A percentile compares a stretch with the other conserved stretches of the same genome.
These are phyloP conservation scores for Todiramphus chloris DNA, from an alignment of 2,113 vertebrate genomes.

Conservation along the genomic window DNA sequence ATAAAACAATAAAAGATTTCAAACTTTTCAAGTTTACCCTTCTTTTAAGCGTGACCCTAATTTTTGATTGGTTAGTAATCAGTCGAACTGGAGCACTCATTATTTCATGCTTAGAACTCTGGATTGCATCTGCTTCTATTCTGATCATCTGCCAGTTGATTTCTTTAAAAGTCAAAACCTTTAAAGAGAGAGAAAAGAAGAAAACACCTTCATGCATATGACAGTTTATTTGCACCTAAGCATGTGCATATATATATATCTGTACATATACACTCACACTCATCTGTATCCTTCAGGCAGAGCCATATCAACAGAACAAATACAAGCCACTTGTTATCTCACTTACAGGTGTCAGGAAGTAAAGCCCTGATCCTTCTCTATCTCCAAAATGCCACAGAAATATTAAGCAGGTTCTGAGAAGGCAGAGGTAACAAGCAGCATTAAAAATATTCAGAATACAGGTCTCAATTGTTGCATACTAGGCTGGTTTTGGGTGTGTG, in stretches of 20 bases:
- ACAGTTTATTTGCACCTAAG: not conserved
- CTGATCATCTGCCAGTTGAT: constrained; percentile 99
- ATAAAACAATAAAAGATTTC: not conserved
- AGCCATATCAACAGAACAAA: not conserved
- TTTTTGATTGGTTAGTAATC: constrained; percentile 98
- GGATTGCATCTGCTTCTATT: constrained; percentile 97
- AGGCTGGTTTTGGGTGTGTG: not conserved
- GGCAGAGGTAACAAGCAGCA: not conserved
- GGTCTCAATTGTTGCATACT: not conserved
- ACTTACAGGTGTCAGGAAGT: not conserved
- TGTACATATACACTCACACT: not conserved
- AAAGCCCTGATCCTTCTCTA: not conserved
- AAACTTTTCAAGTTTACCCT: constrained; percentile 79
- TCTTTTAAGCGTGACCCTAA: constrained; percentile 95
- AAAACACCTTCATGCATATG: not conserved
- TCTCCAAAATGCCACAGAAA: not conserved
- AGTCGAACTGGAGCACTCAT: constrained; percentile 95
- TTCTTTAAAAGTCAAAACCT: constrained; percentile 98
- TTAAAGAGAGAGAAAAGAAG: constrained; percentile 35
- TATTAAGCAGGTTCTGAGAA: not conserved
- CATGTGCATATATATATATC: not conserved
- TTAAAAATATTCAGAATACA: not conserved
- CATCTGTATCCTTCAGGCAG: not conserved
- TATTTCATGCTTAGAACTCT: constrained; percentile 93
- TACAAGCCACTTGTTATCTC: not conserved